Evolutionary conservation across 2,797 vertebrate genomes (phyloP), one percentile per base, ranked within the genome.

Genomic region (Schizopygopsis pylzovi): DNA sequence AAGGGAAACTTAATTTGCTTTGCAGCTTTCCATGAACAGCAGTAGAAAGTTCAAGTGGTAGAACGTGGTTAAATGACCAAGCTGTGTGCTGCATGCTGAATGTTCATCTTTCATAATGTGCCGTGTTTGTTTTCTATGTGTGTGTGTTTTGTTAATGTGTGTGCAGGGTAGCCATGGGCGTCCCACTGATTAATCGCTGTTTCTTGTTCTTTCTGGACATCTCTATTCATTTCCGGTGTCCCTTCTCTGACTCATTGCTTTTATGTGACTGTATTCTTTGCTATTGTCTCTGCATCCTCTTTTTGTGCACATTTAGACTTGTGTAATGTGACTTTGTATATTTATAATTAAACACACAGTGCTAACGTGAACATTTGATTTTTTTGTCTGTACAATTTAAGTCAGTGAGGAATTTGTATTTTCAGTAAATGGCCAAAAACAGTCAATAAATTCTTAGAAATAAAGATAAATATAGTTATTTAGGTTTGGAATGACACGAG

Each of bases 11-110:
- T 81, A 59, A 39, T 16, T 78, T 11, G 22, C 25, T 41, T 22
- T 83, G 28, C 25, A 20, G 37, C 37, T 59, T 81, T 84, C 13
- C 15, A 25, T n/a, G 49, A 84, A 82, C 68, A 71, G 43, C 83
- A 72, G 61, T 13, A 63, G 15, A 56, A 83, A 80, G 70, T 87
- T 81, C 39, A 85, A 77, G 18, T 71, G 68, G 28, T 49, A 65
- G 68, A 83, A 61, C 49, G 20, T 65, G 56, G 43, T 65, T 75
- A 67, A 83, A 83, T 76, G 12, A 52, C 12, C 18, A 52, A 67
- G 56, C 56, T 83, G 54, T 49, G 81, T 49, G n/a, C 52, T 0
- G 11, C 39, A 73, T 61, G 39, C 25, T 37, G 54, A 73, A 83
- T 22, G 25, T 59, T 47, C 81, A 59, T 22, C 39, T 61, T 28